A percentile compares a stretch with the other conserved stretches of the same genome.
phyloP scores from a whole-genome alignment of 2,797 vertebrate species.

The Acomys russatus region DNA sequence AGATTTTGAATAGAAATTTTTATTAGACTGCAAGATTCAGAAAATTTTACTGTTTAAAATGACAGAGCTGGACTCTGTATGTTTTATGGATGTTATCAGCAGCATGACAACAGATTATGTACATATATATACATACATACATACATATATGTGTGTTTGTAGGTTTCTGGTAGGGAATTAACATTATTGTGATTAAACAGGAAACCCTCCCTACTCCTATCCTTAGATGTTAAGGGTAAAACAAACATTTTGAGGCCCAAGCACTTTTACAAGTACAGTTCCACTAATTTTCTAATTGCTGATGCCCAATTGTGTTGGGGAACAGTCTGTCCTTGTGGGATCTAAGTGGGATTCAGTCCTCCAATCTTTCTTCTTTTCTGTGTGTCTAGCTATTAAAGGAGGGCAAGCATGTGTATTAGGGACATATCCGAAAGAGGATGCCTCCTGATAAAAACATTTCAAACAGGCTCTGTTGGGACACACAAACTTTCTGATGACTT shows the following conservation, averaged over 20 bases:
- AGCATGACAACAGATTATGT: background rate
- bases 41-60: slow-evolving; percentile 50
- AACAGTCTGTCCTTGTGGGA: slow-evolving; percentile 63
- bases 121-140: too few species aligned
- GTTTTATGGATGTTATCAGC: background rate
- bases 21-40: slow-evolving; percentile 2
- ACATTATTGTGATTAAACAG: slow-evolving; percentile 56
- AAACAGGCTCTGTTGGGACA: background rate
- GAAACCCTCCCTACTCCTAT: background rate
- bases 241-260: background rate
- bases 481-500: slow-evolving; percentile 52
- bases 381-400: slow-evolving; percentile 58
- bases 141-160: too few species aligned
- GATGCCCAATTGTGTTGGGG: background rate
- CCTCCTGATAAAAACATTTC: slow-evolving; percentile 35
- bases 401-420: slow-evolving; percentile 50
- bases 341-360: background rate
- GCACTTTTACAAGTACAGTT: slow-evolving; percentile 33
- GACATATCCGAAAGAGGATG: slow-evolving; percentile 29
- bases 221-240: background rate
- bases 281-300: slow-evolving; percentile 47
- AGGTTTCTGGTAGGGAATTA: slow-evolving; percentile 21
- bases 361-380: slow-evolving; percentile 55
- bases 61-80: background rate
- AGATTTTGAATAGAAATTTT: slow-evolving; percentile 38